Evolutionary conservation across 2,113 vertebrate genomes (phyloP).

Genomic region (Gallinago media): DNA sequence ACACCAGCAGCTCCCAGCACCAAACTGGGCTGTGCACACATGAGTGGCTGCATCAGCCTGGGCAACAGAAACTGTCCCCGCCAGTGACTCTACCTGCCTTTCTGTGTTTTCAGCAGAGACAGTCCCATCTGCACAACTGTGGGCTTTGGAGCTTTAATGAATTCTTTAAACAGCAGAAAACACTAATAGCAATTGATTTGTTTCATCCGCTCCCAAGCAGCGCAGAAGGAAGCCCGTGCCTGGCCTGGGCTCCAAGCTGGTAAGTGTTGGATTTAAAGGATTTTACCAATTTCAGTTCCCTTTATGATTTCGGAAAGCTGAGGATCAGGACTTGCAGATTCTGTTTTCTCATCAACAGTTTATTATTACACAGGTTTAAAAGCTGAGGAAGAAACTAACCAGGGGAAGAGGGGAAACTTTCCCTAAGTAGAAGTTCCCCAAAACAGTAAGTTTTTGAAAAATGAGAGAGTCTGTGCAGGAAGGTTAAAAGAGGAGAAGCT

Average conservation of each 20-base stretch:
- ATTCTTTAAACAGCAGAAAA: not conserved
- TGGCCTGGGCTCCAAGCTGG: rapidly evolving
- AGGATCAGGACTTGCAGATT: not conserved
- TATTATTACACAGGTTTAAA: not conserved
- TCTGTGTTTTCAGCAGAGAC: rapidly evolving
- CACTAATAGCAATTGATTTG: not conserved
- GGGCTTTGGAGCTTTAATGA: not conserved
- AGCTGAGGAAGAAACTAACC: not conserved
- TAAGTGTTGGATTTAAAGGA: rapidly evolving
- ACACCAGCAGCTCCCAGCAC: not conserved
- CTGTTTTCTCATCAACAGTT: not conserved
- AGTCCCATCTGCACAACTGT: not conserved
- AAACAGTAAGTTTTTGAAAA: not conserved
- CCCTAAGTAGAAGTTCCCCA: rapidly evolving
- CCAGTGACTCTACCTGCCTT: too few species aligned
- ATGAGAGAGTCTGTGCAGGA: rapidly evolving
- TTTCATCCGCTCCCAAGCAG: not conserved
- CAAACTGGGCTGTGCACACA: rapidly evolving
- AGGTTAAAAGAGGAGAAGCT: not conserved
- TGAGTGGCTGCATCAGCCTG: rapidly evolving
- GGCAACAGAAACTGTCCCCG: rapidly evolving
- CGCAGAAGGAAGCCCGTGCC: not conserved
- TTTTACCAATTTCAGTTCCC: not conserved
- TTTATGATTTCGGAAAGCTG: not conserved
- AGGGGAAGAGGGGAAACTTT: not conserved